These are phyloP conservation scores for Lacerta viridis DNA, from an alignment of 2,797 vertebrate species.

Conservation along the genomic window DNA sequence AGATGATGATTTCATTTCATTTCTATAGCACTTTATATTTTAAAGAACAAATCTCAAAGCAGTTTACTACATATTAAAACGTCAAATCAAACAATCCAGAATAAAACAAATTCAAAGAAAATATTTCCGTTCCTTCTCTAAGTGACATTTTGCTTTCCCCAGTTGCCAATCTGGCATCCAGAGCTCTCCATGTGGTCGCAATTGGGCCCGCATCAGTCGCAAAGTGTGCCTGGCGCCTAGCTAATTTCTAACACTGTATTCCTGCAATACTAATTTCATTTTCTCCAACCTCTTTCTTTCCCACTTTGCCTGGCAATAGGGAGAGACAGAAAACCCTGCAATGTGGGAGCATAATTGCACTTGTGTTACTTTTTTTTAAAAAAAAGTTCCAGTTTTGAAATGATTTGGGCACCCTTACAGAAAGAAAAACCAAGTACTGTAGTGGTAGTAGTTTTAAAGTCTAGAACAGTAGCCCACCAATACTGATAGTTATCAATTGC, in stretches of 20 bases:
- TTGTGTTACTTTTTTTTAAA: background rate
- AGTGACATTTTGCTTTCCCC: no score
- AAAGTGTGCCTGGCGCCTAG: no score
- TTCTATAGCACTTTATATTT: no score
- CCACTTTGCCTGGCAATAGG: background rate
- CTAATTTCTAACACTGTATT: background rate
- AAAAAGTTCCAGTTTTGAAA: background rate
- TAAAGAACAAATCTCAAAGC: no score
- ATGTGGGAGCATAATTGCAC: background rate
- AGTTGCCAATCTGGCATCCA: no score
- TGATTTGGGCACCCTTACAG: background rate
- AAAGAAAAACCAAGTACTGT: background rate
- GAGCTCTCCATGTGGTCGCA: no score
- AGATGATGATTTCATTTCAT: no score
- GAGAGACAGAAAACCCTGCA: background rate
- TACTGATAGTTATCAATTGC: background rate
- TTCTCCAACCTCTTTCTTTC: background rate
- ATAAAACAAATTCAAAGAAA: no score
- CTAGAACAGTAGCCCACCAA: background rate
- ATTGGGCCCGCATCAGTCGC: no score
- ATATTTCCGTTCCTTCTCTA: no score
- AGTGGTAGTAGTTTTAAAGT: background rate
- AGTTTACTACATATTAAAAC: no score
- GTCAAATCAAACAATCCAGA: no score
- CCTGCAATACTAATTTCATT: conserved; percentile 1